These are phyloP conservation scores for Cataglyphis hispanica DNA, from an alignment of 1,140 invertebrate species.

Conservation along the genomic window DNA sequence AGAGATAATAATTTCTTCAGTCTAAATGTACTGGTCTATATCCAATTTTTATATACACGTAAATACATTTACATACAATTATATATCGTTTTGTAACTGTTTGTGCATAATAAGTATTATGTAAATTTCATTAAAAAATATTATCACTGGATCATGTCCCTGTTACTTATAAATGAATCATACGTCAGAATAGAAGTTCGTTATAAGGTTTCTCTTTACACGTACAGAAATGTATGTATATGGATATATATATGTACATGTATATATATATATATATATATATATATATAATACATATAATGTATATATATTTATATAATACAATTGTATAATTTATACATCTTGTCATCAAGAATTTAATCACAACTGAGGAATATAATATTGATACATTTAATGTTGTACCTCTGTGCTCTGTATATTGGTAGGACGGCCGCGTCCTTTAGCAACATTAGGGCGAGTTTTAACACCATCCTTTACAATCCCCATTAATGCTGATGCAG, in stretches of 20 bases:
- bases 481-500: constrained; percentile 67
- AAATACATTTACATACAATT: not conserved
- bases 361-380: constrained; percentile 11
- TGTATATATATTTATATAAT: not conserved
- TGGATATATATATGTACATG: too few species aligned
- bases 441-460: constrained; percentile 67
- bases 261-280: too few species aligned
- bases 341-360: not conserved
- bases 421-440: constrained; percentile 75
- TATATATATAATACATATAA: not conserved
- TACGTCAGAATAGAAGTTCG: not conserved
- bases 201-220: not conserved
- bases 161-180: constrained; percentile 3
- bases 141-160: constrained; percentile 5
- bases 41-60: constrained; percentile 18
- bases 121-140: constrained; percentile 24
- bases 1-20: not conserved
- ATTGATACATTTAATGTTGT: constrained; percentile 75
- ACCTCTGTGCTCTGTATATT: constrained; percentile 82
- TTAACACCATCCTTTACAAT: constrained; percentile 79
- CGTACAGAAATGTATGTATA: not conserved
- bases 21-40: not conserved
- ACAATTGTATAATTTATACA: constrained; percentile 1
- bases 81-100: not conserved
- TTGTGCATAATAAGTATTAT: not conserved